Evolutionary conservation across 2,888 invertebrate species (phyloP), one percentile per base, ranked within the genome.

Genomic region (Agriopis marginaria): DNA sequence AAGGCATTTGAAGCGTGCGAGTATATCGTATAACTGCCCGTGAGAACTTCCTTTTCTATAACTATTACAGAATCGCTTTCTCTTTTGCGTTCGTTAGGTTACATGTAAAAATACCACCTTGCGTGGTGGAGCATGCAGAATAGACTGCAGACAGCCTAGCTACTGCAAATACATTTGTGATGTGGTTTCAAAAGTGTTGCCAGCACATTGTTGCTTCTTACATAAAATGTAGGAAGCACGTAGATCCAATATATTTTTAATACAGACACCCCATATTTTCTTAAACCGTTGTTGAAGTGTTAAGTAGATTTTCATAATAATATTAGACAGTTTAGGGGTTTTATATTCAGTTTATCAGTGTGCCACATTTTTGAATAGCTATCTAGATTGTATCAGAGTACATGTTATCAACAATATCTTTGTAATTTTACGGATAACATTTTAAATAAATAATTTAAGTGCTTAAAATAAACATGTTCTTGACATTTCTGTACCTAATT

Each of bases 321-420:
- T 50, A n/a, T 56, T 62, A 44, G 42, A 11, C 50, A n/a, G 11
- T 32, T 32, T 32, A 32, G 17, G 12, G 17, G 53, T 44, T 60
- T 67, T 50, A 40, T 63, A 59, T 66, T 63, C 54, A 39, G 64
- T 64, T 71, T 55, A 63, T 67, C 55, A 45, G 44, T 65, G 71
- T 71, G 71, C 71, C 71, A 71, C 71, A 68, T 68, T 65, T 65
- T 63, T 71, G 11, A 47, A 49, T 66, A 65, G 47, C 58, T 62
- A 53, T 56, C 5, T 45, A 69, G 42, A 61, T 69, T 44, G 7
- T 44, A 11, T 23, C 17, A 59, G 17, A 23, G 32, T 62, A 56
- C 44, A 14, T 65, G 32, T 45, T 59, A 55, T 66, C 42, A n/a
- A 58, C 9, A 55, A 12, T 8, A 39, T 39, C 7, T n/a, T 12